Base-by-base conservation (phyloP, 2,888 invertebrate genomes). In the Lasioglossum marginatum region DNA sequence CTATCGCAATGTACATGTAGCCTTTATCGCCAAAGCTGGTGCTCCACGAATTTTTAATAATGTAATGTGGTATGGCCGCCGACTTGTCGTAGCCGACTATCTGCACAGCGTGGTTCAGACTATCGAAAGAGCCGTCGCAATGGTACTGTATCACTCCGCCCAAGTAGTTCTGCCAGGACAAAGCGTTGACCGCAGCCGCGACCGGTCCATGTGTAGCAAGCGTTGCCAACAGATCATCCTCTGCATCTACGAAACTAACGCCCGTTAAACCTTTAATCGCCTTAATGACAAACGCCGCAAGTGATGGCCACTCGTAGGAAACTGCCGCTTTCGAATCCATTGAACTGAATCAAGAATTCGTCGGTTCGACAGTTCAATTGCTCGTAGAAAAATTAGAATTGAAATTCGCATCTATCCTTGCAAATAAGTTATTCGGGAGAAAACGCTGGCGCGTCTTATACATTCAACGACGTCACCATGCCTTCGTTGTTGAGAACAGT, bases 11-110 rank as follows among this genome's bases (percentile, higher is more conserved):
- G 90, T 97, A 97, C 10, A 98, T 92, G 93, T 98, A 98, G 0
- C 98, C 98, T 40, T 96, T 95, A 88, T 97, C 96, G 0, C 98
- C 98, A 92, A 97, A 98, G 10, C 96, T 96, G 5, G 96, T 92
- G 0, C 98, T 98, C 98, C 98, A 98, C 0, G 98, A 98, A 95
- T 98, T 98, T 91, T 97, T 96, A 0, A 97, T 97, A 75, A 98
- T 98, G 94, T 98, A 98, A 95, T 97, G 97, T 0, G 98, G 98
- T 27, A 97, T 96, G 1, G 96, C 95, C 6, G 96, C 97, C 10
- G 96, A 96, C 34, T 97, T 95, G 93, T 98, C 97, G 94, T 98
- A 98, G 0, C 98, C 98, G 0, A 98, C 97, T 77, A 98, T 96
- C 94, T 98, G 97, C 0, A 98, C 98, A 0, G 98, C 98, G 93